Conservation (phyloP, 2,797 vertebrate genomes). For the Australoheros facetus region DNA sequence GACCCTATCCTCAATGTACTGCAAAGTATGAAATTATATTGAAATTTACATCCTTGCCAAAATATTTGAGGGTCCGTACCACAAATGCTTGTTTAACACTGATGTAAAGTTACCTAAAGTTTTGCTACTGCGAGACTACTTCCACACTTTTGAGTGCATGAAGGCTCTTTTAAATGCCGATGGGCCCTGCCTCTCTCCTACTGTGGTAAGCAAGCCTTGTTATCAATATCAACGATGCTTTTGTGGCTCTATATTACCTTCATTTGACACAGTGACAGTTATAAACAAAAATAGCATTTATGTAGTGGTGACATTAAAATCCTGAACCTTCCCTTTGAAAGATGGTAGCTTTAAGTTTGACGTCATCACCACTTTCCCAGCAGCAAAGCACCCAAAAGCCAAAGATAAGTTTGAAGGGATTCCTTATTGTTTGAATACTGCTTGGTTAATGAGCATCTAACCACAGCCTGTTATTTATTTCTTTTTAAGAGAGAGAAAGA, state of each 20-base stretch:
- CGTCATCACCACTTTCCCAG: neutral
- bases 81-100: neutral
- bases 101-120: neutral
- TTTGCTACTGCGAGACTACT: neutral
- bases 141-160: neutral
- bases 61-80: neutral
- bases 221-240: neutral
- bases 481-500: neutral
- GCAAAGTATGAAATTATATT: neutral
- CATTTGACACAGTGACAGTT: too few species aligned
- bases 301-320: neutral
- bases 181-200: neutral
- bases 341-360: slow-evolving; percentile 10
- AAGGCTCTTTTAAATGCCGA: neutral
- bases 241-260: neutral
- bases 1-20: neutral
- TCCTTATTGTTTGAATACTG: slow-evolving; percentile 6
- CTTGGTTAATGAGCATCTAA: neutral
- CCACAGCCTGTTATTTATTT: too few species aligned
- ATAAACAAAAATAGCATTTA: neutral
- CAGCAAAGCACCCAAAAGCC: slow-evolving; percentile 45
- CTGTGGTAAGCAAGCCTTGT: neutral
- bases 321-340: slow-evolving; percentile 65
- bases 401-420: slow-evolving; percentile 60
- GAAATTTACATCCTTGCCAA: neutral